Evolutionary conservation across 2,888 invertebrate species (phyloP).

Genomic region (Cryptosula pallasiana): DNA sequence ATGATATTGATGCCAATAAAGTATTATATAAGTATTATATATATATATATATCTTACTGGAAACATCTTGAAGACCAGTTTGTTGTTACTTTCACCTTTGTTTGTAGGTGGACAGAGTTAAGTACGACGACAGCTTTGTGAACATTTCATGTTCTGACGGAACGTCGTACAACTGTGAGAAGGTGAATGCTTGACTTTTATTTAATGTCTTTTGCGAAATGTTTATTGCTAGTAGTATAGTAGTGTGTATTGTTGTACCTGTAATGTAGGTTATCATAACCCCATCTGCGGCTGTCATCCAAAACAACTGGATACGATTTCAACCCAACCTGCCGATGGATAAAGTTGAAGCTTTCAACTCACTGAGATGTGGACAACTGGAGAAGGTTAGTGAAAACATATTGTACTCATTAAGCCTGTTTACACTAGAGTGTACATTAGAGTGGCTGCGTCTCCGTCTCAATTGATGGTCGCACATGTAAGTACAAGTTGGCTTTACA

Average conservation of each 20-base stretch:
- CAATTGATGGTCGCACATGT: too few species aligned
- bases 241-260: neutral
- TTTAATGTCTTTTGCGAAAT: neutral
- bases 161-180: neutral
- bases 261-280: conserved; percentile 53
- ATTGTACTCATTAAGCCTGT: too few species aligned
- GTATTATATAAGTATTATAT: too few species aligned
- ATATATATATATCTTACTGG: too few species aligned
- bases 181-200: neutral
- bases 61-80: too few species aligned
- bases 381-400: conserved; percentile 55
- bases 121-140: neutral
- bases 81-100: too few species aligned
- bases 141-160: neutral
- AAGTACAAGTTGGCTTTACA: too few species aligned
- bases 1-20: too few species aligned
- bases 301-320: conserved; percentile 47
- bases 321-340: conserved; percentile 50
- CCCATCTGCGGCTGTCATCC: conserved; percentile 53
- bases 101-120: neutral
- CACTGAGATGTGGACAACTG: conserved; percentile 53
- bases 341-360: conserved; percentile 49
- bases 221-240: neutral
- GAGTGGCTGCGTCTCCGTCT: too few species aligned
- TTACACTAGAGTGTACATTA: too few species aligned